Evolutionary conservation across 2,113 vertebrate species (phyloP), one percentile per base, ranked within the genome.

Genomic region (Callospermophilus lateralis): DNA sequence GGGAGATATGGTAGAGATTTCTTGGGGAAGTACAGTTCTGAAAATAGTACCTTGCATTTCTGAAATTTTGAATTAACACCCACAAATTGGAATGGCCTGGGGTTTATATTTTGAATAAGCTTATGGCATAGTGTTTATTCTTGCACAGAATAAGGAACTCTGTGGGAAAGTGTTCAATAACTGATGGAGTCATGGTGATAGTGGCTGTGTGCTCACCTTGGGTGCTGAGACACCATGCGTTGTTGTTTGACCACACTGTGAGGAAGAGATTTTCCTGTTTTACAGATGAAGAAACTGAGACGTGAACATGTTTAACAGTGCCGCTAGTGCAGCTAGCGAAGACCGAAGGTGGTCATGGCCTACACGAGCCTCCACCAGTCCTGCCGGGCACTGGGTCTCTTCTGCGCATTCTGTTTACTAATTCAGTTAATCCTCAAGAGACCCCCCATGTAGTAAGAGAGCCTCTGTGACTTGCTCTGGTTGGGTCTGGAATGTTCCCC

Each of bases 61-160:
- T 77, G 95, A 76, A 63, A 67, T n/a, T 80, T 97, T 95, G 96
- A 95, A 97, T 98, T 94, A 97, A 96, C 97, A 97, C 96, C 72
- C 93, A 97, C 95, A 97, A 89, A 97, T 98, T 94, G 90, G 90
- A 97, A 88, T 58, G 92, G 96, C 97, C 89, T 58, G 0, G 93
- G 84, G 93, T 93, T 92, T 96, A 76, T 93, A 6, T 93, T 91
- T 80, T 86, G 79, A 95, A 86, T 87, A 72, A 89, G 79, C 42
- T 68, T 28, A 2, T 6, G 76, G 80, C 22, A 4, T 30, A 8
- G 68, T 93, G 48, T 91, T 88, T 84, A 61, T 94, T 94, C 68
- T 70, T 74, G 42, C 11, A 1, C 48, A 32, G 65, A 79, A 30
- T 17, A 15, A 88, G 53, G 55, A 55, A 12, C 24, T 1, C 1